A percentile compares a stretch with the other conserved stretches of the same genome.
phyloP scores from a whole-genome alignment of 2,888 invertebrate genomes.

The Timema podura region DNA sequence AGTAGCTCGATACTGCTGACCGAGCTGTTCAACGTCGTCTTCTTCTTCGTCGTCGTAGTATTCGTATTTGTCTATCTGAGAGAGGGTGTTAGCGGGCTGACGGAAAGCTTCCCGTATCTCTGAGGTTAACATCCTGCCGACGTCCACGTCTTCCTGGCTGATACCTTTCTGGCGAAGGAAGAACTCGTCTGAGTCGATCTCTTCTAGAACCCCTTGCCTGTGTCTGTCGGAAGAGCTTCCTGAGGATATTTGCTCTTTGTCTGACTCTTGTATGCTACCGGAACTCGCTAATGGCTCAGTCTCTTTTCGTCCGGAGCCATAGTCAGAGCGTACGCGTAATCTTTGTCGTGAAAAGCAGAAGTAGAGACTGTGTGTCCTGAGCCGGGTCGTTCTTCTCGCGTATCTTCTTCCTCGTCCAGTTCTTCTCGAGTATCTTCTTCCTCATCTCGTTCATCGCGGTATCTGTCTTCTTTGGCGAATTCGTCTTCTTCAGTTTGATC shows the following conservation, averaged over 20 bases:
- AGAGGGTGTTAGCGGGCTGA: constrained; percentile 59
- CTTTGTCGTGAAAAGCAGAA: constrained; percentile 30
- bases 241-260: constrained; percentile 55
- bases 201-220: constrained; percentile 69
- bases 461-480: too few relatives aligned
- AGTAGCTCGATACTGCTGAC: constrained; percentile 25
- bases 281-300: constrained; percentile 11
- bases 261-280: constrained; percentile 37
- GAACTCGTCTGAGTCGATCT: constrained; percentile 84
- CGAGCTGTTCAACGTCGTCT: constrained; percentile 31
- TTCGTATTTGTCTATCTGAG: constrained; percentile 53
- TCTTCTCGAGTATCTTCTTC: constrained; percentile 11
- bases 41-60: constrained; percentile 33
- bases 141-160: constrained; percentile 75
- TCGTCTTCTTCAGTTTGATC: constrained; percentile 14
- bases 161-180: constrained; percentile 77
- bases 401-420: constrained; percentile 30
- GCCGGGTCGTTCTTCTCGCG: constrained; percentile 31
- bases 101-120: constrained; percentile 77
- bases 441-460: constrained; percentile 13
- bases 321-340: constrained; percentile 28
- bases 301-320: neutral
- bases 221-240: constrained; percentile 55
- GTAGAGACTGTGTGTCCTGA: constrained; percentile 27
- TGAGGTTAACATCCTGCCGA: constrained; percentile 70